Percentiles rank a stretch among this genome's conserved stretches.
Conservation (phyloP, 1,140 invertebrate genomes). For the Drosophila kurseongensis region DNA sequence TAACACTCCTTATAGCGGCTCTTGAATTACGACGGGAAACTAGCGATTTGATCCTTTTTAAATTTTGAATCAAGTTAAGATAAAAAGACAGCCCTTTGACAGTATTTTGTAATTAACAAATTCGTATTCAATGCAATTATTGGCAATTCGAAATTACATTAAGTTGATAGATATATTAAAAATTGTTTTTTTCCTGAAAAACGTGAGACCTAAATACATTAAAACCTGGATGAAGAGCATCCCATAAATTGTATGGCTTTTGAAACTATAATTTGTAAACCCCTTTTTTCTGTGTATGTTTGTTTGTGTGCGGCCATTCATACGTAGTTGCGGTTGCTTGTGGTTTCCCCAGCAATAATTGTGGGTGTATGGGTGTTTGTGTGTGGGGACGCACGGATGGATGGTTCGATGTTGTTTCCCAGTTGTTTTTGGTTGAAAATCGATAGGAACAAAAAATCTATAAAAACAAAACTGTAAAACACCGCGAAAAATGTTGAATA, state of each 20-base stretch:
- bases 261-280: not conserved
- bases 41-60: no score
- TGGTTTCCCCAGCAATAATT: slow-evolving; percentile 53
- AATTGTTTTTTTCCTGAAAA: no score
- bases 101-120: no score
- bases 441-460: slow-evolving; percentile 57
- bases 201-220: no score
- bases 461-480: slow-evolving; percentile 32
- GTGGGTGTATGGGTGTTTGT: slow-evolving; percentile 45
- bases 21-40: no score
- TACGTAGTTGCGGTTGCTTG: slow-evolving; percentile 56
- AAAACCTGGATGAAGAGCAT: not conserved
- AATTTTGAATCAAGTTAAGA: no score
- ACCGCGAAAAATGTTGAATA: slow-evolving; percentile 1
- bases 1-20: not conserved
- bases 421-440: slow-evolving; percentile 64
- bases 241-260: not conserved
- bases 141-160: no score
- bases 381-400: slow-evolving; percentile 39
- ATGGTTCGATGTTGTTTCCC: slow-evolving; percentile 58
- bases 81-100: no score
- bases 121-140: no score
- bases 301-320: slow-evolving; percentile 19
- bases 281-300: slow-evolving; percentile 22
- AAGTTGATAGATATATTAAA: no score